Base-by-base conservation (phyloP, 2,797 vertebrate species). In the Selene dorsalis region DNA sequence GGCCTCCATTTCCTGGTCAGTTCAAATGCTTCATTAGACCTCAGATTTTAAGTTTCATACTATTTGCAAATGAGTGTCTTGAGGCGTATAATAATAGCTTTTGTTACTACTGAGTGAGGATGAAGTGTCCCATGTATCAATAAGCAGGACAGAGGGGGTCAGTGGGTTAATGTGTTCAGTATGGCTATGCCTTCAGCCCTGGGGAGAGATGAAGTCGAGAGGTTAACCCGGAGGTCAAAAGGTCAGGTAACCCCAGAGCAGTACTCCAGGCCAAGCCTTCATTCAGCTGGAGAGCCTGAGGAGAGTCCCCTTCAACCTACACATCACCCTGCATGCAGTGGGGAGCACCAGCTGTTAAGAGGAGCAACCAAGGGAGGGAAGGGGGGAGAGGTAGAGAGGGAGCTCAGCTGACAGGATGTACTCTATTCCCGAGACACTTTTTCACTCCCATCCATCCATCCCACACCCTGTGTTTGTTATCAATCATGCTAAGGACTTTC, bases 161-260 rank as follows among this genome's bases (percentile, higher is more conserved):
- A 85, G 50, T 66, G 74, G 91, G 93, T 91, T 93, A 93, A 93
- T 91, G 91, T 30, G 73, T 92, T 94, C 90, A 91, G 86, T 86
- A 90, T 91, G 91, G 87, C 79, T 60, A 65, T 82, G 73, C 4
- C 52, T 84, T 87, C 68, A 82, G 83, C 91, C 85, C 91, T 73
- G 55, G 88, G 87, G 90, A 92, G 73, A 89, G 48, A 91, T 91
- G 86, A 89, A 89, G 91, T 84, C 80, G 73, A 89, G 85, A 82
- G 93, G 91, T 90, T 85, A 90, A 89, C 77, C 77, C 67, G 3
- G 65, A 18, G 85, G 88, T 77, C 69, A 82, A 84, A 82, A 78
- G 86, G 89, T 90, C 87, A 63, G 58, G 32, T 73, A 78, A 91
- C 90, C 88, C 73, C 83, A 69, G 77, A 79, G 81, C 82, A 68